Percentiles rank a stretch among this genome's conserved stretches.
Evolutionary conservation across 2,888 invertebrate genomes (phyloP).

Genomic region (Oxytorus armatus): DNA sequence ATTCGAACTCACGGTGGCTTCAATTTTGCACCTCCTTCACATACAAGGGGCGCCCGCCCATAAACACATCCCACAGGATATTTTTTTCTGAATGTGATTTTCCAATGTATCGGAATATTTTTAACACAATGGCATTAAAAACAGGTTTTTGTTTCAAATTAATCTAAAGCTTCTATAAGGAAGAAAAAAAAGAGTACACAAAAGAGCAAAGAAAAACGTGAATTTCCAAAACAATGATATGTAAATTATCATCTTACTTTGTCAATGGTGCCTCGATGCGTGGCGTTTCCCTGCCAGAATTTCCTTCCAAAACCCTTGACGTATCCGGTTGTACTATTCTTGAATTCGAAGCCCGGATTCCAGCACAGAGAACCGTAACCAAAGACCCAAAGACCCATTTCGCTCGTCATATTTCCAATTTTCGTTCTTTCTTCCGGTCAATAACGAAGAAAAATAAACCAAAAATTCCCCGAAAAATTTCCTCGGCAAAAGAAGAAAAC

Average conservation of each 20-base stretch:
- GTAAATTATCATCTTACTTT: constrained; percentile 85
- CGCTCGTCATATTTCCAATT: constrained; percentile 50
- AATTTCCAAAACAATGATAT: no score
- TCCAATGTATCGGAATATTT: background rate
- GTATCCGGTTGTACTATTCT: constrained; percentile 92
- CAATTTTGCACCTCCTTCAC: no score
- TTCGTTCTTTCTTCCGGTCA: background rate
- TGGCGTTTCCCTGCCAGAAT: constrained; percentile 97
- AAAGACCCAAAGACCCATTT: constrained; percentile 92
- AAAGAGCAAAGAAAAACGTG: constrained; percentile 9
- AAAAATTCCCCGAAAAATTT: constrained; percentile 6
- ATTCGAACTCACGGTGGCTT: no score
- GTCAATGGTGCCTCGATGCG: constrained; percentile 90
- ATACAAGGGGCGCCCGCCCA: no score
- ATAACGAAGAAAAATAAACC: constrained; percentile 11
- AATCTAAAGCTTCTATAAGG: no score
- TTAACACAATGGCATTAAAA: no score
- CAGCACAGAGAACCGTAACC: constrained; percentile 98
- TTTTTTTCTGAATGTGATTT: no score
- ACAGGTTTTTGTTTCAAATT: no score
- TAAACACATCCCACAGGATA: no score
- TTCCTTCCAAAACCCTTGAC: constrained; percentile 92
- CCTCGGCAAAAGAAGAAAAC: background rate
- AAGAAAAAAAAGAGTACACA: background rate
- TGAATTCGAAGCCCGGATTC: constrained; percentile 96